phyloP scores from a whole-genome alignment of 1,140 invertebrate genomes.

The Cecropterus lyciades region DNA sequence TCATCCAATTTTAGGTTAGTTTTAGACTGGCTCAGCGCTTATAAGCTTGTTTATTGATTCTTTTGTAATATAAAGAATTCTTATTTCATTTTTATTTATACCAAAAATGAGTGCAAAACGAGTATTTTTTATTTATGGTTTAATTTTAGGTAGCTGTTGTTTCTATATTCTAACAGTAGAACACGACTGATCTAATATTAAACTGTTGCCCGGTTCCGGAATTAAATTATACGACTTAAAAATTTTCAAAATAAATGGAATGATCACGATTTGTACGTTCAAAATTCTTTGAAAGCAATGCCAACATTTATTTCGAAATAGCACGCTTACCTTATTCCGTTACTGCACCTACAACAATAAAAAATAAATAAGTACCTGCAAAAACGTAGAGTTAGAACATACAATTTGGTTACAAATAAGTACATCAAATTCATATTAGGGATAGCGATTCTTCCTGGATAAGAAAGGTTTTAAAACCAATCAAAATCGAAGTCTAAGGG shows the following conservation, averaged over 20 bases:
- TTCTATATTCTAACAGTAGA: not conserved
- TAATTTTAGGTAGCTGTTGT: not conserved
- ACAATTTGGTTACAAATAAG: slow-evolving; percentile 1
- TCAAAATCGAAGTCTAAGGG: too few species aligned
- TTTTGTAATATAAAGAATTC: too few species aligned
- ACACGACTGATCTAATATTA: slow-evolving; percentile 8
- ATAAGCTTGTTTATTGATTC: too few species aligned
- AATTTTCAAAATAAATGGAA: slow-evolving; percentile 25
- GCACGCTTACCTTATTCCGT: slow-evolving; percentile 21
- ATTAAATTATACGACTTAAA: slow-evolving; percentile 4
- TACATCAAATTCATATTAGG: not conserved
- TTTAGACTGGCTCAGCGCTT: too few species aligned
- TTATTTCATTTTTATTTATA: too few species aligned
- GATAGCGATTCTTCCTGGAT: too few species aligned
- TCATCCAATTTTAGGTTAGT: too few species aligned
- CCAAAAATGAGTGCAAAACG: too few species aligned
- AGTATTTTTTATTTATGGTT: not conserved
- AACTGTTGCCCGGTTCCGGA: slow-evolving; percentile 6
- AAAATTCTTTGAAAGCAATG: slow-evolving; percentile 25
- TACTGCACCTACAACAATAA: slow-evolving; percentile 2
- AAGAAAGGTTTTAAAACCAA: too few species aligned
- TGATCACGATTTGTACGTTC: slow-evolving; percentile 14
- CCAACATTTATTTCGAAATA: slow-evolving; percentile 20
- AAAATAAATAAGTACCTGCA: not conserved
- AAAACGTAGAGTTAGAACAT: not conserved